Conservation (phyloP, 2,888 invertebrate species). For the Morpho achilles region DNA sequence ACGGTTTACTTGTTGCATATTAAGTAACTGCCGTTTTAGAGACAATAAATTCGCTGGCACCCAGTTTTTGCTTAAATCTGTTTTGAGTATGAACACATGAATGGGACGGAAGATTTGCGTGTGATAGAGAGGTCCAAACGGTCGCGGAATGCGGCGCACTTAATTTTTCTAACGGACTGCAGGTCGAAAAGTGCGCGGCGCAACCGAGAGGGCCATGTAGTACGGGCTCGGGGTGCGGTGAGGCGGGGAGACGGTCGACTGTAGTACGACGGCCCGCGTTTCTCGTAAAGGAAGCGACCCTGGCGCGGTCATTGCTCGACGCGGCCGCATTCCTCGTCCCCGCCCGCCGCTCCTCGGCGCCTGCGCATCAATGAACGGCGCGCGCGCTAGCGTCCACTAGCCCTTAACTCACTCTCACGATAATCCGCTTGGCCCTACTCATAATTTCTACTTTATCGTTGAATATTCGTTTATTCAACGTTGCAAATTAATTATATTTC, state of each 20-base stretch:
- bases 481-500: no score
- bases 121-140: conserved; percentile 53
- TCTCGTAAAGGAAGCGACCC: conserved; percentile 79
- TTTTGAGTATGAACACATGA: conserved; percentile 11
- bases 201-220: conserved; percentile 62
- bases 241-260: conserved; percentile 52
- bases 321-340: conserved; percentile 73
- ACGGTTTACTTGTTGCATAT: conserved; percentile 6
- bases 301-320: conserved; percentile 79
- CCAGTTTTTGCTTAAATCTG: conserved; percentile 5
- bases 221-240: conserved; percentile 44
- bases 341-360: conserved; percentile 54
- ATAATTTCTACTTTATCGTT: neutral
- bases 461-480: no score
- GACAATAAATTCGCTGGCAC: conserved; percentile 8
- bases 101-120: conserved; percentile 35
- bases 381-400: conserved; percentile 59
- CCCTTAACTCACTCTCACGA: conserved; percentile 52
- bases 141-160: conserved; percentile 74
- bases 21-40: conserved; percentile 1
- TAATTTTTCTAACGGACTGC: conserved; percentile 77
- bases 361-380: conserved; percentile 76
- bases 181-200: conserved; percentile 72
- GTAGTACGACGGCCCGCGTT: conserved; percentile 75
- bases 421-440: conserved; percentile 34